A percentile compares a stretch with the other conserved stretches of the same genome.
Conservation (phyloP, 2,113 vertebrate species). For the Tonatia bakeri region DNA sequence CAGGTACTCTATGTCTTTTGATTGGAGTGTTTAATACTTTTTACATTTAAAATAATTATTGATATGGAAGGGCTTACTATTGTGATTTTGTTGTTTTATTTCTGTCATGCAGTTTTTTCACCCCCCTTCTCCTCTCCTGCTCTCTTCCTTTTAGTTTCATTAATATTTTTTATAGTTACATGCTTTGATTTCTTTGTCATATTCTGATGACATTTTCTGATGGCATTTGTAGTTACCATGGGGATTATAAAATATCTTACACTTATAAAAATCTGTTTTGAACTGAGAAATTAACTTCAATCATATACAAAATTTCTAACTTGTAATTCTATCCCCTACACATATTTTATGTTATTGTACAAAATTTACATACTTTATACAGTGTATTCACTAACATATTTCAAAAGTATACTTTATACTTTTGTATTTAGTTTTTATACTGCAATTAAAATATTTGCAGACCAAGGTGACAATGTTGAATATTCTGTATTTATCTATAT, state of each 20-base stretch:
- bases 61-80: background rate
- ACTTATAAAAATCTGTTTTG: background rate
- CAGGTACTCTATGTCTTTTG: background rate
- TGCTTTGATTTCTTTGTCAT: background rate
- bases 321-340: background rate
- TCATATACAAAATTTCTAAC: background rate
- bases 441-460: background rate
- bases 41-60: background rate
- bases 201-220: background rate
- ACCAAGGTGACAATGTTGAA: background rate
- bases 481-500: background rate
- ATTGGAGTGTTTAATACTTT: background rate
- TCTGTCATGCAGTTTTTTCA: background rate
- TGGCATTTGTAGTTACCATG: background rate
- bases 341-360: background rate
- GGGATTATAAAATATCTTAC: background rate
- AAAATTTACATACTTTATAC: background rate
- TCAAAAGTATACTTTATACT: background rate
- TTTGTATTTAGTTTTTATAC: background rate
- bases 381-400: background rate
- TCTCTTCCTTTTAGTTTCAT: background rate
- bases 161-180: background rate
- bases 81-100: background rate
- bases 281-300: background rate
- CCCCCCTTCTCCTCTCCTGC: too few species aligned